These are phyloP conservation scores for Poecilus cupreus DNA, from an alignment of 2,888 invertebrate species.

Conservation along the genomic window DNA sequence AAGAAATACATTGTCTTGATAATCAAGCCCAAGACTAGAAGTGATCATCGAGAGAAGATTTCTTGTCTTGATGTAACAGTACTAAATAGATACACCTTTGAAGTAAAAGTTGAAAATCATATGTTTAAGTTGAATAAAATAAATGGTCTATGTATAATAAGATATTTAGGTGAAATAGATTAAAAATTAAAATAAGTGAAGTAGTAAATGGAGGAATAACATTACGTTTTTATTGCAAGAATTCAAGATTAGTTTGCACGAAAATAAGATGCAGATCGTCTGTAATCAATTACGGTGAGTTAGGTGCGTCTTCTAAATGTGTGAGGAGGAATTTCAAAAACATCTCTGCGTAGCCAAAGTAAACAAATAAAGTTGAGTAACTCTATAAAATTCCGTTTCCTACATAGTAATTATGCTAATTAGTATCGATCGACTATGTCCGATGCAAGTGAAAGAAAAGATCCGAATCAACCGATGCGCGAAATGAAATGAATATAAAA, in stretches of 20 bases:
- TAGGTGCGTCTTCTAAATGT: neutral
- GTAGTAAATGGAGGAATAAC: too few species aligned
- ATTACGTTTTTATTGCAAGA: neutral
- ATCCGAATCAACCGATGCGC: slow-evolving; percentile 3
- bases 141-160: too few species aligned
- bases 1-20: too few species aligned
- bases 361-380: slow-evolving; percentile 5
- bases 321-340: neutral
- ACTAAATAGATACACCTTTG: too few species aligned
- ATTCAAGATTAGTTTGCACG: neutral
- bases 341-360: neutral
- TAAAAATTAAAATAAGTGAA: too few species aligned
- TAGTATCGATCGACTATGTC: neutral
- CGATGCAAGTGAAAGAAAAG: neutral
- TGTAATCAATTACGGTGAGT: neutral
- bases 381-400: slow-evolving; percentile 24
- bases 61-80: too few species aligned
- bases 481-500: slow-evolving; percentile 10
- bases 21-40: too few species aligned
- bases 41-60: too few species aligned
- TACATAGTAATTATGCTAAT: slow-evolving; percentile 39
- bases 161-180: too few species aligned
- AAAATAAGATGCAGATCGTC: neutral
- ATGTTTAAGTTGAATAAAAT: too few species aligned
- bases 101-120: too few species aligned